phyloP scores from a whole-genome alignment of 2,888 invertebrate species.

The Nasonovia ribisnigri region DNA sequence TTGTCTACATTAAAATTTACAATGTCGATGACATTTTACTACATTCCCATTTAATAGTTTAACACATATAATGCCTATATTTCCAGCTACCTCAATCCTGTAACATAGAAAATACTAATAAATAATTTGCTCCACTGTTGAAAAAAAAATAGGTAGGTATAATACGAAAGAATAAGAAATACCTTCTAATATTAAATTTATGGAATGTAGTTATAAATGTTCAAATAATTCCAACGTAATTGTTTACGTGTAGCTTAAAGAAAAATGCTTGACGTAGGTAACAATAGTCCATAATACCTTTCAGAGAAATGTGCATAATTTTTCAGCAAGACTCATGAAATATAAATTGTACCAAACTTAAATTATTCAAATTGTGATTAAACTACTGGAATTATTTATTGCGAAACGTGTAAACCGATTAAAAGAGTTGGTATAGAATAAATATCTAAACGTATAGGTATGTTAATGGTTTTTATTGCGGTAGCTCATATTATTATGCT shows the following conservation, averaged over 20 bases:
- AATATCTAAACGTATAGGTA: not conserved
- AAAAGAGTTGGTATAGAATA: not conserved
- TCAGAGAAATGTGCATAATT: not conserved
- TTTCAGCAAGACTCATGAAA: not conserved
- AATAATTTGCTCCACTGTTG: not conserved
- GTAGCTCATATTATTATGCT: not conserved
- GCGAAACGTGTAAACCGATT: not conserved
- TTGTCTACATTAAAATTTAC: not conserved
- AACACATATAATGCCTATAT: not conserved
- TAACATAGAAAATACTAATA: not conserved
- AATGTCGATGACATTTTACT: not conserved
- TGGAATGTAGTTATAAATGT: not conserved
- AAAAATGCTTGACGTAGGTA: not conserved
- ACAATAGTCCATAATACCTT: not conserved
- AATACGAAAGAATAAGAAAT: not conserved
- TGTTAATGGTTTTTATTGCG: not conserved
- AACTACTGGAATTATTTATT: not conserved
- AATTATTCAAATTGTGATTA: conserved; percentile 10
- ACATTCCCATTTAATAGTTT: not conserved
- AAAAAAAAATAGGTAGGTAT: not conserved
- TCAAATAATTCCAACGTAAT: not conserved
- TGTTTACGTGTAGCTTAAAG: not conserved
- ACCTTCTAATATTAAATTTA: not conserved
- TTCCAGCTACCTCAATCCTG: not conserved
- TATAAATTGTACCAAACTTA: not conserved